These are phyloP conservation scores for Dendrolimus kikuchii DNA, from an alignment of 1,140 invertebrate genomes.

Conservation along the genomic window DNA sequence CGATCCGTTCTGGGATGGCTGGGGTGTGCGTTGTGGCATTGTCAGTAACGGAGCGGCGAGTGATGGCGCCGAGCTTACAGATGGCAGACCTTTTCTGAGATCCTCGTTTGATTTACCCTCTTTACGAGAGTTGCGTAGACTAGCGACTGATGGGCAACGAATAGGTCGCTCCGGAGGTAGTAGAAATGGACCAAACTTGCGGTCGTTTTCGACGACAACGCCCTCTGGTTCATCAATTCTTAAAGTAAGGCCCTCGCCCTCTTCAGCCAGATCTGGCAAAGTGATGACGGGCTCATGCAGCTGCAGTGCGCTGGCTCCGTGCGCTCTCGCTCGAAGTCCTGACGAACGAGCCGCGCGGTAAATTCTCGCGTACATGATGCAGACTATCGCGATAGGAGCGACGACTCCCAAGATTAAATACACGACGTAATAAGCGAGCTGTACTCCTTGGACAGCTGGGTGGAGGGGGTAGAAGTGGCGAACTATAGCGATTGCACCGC, in stretches of 20 bases:
- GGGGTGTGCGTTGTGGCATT: constrained; percentile 56
- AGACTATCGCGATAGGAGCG: constrained; percentile 46
- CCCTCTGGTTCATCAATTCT: constrained; percentile 53
- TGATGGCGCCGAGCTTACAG: constrained; percentile 70
- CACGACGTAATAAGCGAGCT: constrained; percentile 50
- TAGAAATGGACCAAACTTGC: constrained; percentile 57
- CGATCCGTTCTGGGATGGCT: constrained; percentile 55
- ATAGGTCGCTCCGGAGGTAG: constrained; percentile 54
- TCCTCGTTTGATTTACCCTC: constrained; percentile 53
- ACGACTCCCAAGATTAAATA: constrained; percentile 53
- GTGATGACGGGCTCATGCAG: constrained; percentile 49
- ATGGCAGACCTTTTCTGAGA: constrained; percentile 48
- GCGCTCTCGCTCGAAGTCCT: constrained; percentile 48
- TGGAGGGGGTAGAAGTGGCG: constrained; percentile 35
- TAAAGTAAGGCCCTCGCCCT: constrained; percentile 57
- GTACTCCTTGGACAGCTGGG: constrained; percentile 33
- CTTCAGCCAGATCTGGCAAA: constrained; percentile 53
- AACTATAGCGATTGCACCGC: constrained; percentile 40
- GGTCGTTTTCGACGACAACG: constrained; percentile 26
- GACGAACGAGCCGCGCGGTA: constrained; percentile 62
- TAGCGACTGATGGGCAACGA: constrained; percentile 57
- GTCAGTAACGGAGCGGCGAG: constrained; percentile 51
- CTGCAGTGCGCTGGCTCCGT: constrained; percentile 55
- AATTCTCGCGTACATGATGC: constrained; percentile 64
- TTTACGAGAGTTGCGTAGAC: constrained; percentile 48